phyloP scores from a whole-genome alignment of 1,140 invertebrate species.

The Bombus confusus region DNA sequence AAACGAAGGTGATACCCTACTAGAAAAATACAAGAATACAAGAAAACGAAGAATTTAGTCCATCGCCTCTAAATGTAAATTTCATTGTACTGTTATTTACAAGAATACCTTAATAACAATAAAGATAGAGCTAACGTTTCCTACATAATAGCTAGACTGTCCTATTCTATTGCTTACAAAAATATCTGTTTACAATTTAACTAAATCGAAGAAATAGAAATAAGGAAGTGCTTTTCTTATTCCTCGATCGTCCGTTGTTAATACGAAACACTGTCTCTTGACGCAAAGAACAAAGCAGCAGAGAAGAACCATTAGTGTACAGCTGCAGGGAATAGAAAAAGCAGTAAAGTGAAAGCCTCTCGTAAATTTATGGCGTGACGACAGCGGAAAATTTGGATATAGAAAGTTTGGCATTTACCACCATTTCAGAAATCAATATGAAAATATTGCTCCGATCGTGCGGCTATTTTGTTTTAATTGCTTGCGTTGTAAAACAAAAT shows the following conservation, averaged over 20 bases:
- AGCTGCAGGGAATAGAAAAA: background rate
- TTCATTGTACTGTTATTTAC: no score
- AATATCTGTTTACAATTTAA: background rate
- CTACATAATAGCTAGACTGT: background rate
- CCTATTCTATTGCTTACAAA: background rate
- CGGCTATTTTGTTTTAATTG: background rate
- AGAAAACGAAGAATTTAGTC: no score
- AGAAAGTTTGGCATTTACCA: background rate
- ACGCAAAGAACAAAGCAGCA: background rate
- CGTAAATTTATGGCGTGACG: constrained; percentile 18
- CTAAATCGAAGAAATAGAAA: background rate
- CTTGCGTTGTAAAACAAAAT: constrained; percentile 2
- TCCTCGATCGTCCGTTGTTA: background rate
- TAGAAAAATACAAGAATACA: no score
- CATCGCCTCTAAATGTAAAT: no score
- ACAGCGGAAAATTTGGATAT: fast-evolving
- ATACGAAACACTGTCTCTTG: background rate
- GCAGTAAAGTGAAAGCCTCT: background rate
- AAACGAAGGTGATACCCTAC: no score
- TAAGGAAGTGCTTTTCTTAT: background rate
- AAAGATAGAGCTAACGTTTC: no score
- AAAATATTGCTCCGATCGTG: background rate
- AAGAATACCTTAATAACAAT: no score
- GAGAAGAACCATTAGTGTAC: constrained; percentile 1
- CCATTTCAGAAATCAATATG: background rate